Evolutionary conservation across 2,797 vertebrate genomes (phyloP).

Genomic region (Anguilla marmorata): DNA sequence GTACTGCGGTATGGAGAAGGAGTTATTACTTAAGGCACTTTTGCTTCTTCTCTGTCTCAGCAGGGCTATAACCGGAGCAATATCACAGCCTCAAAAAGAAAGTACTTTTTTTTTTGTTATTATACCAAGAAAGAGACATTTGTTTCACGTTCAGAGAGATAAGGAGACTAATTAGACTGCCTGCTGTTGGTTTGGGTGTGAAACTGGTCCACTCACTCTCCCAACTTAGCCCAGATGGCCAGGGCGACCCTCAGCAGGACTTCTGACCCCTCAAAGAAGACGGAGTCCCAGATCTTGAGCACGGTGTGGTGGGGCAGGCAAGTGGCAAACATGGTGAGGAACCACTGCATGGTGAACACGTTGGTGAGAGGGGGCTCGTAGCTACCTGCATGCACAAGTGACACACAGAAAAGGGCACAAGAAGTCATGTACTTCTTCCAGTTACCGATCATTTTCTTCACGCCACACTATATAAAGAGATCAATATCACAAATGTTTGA

Average conservation of each 20-base stretch:
- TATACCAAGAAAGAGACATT: neutral
- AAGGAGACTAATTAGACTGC: neutral
- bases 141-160: neutral
- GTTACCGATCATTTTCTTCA: neutral
- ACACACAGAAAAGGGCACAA: neutral
- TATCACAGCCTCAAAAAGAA: neutral
- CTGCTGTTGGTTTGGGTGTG: neutral
- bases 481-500: neutral
- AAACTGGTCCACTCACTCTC: slow-evolving; percentile 81
- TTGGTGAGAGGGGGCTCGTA: slow-evolving; percentile 97
- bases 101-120: neutral
- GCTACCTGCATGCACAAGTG: slow-evolving; percentile 76
- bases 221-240: slow-evolving; percentile 93
- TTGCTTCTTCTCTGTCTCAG: neutral
- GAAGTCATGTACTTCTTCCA: neutral
- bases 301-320: slow-evolving; percentile 93
- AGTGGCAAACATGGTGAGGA: slow-evolving; percentile 96
- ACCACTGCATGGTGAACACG: slow-evolving; percentile 99
- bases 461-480: neutral
- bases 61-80: neutral
- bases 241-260: slow-evolving; percentile 91
- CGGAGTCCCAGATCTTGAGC: slow-evolving; percentile 97
- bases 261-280: slow-evolving; percentile 98
- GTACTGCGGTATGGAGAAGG: neutral
- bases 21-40: slow-evolving; percentile 9